Conservation (phyloP, 92 coral and sea anemone species). For the Porites rus region DNA sequence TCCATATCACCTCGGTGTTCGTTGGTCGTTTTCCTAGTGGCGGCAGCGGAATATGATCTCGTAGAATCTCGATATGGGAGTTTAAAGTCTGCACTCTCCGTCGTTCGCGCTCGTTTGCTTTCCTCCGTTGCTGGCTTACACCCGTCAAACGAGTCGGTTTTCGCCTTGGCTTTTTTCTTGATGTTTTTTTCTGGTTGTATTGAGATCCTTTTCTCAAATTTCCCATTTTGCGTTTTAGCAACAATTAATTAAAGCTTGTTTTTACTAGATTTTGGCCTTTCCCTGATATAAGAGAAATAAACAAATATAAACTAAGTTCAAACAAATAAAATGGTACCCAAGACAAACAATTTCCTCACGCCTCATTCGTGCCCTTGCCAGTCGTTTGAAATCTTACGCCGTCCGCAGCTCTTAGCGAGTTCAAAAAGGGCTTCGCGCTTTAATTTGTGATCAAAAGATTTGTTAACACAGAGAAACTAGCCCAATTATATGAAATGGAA, state of each 20-base stretch:
- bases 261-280: neutral
- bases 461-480: neutral
- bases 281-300: constrained; percentile 10
- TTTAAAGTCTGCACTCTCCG: constrained; percentile 73
- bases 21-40: constrained; percentile 64
- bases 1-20: constrained; percentile 79
- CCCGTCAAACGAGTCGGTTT: constrained; percentile 75
- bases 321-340: constrained; percentile 8
- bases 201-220: neutral
- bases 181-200: neutral
- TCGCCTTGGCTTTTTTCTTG: constrained; percentile 53
- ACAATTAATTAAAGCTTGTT: neutral
- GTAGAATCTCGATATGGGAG: constrained; percentile 62
- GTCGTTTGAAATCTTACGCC: constrained; percentile 22
- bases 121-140: constrained; percentile 78
- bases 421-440: no score
- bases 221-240: neutral
- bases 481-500: no score
- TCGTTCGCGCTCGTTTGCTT: constrained; percentile 88
- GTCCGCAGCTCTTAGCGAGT: neutral
- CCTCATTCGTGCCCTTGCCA: neutral
- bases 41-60: constrained; percentile 63
- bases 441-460: neutral
- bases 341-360: constrained; percentile 45
- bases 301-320: constrained; percentile 16